Conservation (phyloP, 2,888 invertebrate genomes). For the Calameuta idolon region DNA sequence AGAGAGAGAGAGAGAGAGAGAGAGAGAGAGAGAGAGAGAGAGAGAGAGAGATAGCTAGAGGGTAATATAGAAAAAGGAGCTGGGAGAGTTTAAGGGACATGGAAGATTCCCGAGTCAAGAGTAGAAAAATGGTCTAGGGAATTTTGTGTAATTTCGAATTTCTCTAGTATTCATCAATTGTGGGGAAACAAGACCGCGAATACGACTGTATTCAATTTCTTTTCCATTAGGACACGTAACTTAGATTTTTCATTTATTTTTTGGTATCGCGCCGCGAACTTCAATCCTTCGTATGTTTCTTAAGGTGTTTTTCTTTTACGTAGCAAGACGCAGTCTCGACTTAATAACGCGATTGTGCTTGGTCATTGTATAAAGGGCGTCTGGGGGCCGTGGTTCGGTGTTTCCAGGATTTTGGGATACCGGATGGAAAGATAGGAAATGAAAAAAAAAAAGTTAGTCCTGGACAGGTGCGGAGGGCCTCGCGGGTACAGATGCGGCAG, state of each 20-base stretch:
- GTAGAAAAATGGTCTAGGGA: background rate
- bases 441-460: conserved; percentile 51
- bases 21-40: conserved; percentile 9
- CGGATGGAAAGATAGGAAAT: conserved; percentile 46
- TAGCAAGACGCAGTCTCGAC: conserved; percentile 12
- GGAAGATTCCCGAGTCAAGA: conserved; percentile 19
- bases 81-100: background rate
- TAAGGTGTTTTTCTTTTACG: conserved; percentile 10
- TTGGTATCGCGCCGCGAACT: background rate
- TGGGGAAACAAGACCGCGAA: background rate
- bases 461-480: conserved; percentile 65
- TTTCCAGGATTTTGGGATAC: conserved; percentile 39
- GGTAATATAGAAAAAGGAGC: background rate
- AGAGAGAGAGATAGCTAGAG: conserved; percentile 2
- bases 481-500: conserved; percentile 49
- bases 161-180: background rate
- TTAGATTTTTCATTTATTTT: background rate
- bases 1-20: conserved; percentile 11
- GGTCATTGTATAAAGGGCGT: conserved; percentile 32
- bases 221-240: background rate
- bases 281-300: background rate
- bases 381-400: conserved; percentile 17
- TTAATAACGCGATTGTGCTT: conserved; percentile 26
- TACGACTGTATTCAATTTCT: background rate
- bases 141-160: background rate